Base-by-base conservation (phyloP, 2,888 invertebrate genomes). In the Agrochola lychnidis region DNA sequence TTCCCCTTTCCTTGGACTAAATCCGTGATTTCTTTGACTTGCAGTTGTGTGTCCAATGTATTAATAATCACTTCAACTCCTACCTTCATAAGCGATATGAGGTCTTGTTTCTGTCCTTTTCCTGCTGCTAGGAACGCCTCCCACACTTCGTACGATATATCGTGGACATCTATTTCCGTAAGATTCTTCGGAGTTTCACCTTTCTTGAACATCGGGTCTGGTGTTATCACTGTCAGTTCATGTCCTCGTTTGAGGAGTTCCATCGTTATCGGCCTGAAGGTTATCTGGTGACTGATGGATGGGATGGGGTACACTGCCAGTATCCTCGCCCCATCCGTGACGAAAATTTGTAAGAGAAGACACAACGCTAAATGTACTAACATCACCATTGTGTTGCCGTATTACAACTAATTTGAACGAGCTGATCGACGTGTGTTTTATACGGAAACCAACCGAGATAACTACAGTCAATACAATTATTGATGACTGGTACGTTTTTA, bases 261-360 rank as follows among this genome's bases (percentile, higher is more conserved):
- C n/a, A 91, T 88, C 0, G 92, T 91, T 3, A 96, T 71, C 0
- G 92, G 90, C 67, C 92, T 89, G 67, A 91, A 95, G 2, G 92
- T 91, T 0, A 94, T 82, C 85, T 96, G 95, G 72, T 96, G 96
- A 61, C 96, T 96, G 40, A 94, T 90, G 0, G 95, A 93, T 0
- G 96, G 91, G 1, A 90, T 3, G 5, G 95, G 91, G 40, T 93
- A 88, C 0, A 93, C 81, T 0, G 86, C 92, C n/a, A 96, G 82
- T 70, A 96, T 96, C 75, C 89, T 91, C 1, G 92, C 93, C 2
- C 89, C 84, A 48, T 90, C 82, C 63, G 45, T 71, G 2, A 45
- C 14, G 4, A 64, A 64, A 19, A 71, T 30, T n/a, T 62, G 63
- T 25, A 69, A 12, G n/a, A 69, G 4, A 22, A 75, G 4, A 57